Evolutionary conservation across 2,888 invertebrate genomes (phyloP).

Genomic region (Eupithecia insigniata): DNA sequence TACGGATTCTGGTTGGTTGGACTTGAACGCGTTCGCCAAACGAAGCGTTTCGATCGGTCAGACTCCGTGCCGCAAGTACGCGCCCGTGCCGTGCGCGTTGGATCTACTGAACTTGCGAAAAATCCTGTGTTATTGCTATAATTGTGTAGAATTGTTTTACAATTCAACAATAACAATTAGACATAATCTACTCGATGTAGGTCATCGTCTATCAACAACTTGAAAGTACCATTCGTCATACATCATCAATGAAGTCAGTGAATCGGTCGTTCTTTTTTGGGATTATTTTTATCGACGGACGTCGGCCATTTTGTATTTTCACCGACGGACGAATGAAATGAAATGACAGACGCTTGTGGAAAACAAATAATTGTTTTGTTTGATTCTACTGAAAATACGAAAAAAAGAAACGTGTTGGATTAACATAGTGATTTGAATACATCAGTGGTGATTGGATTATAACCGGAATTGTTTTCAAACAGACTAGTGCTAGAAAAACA

Average conservation of each 20-base stretch:
- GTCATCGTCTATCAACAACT: constrained; percentile 25
- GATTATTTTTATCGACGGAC: constrained; percentile 52
- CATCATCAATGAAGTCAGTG: constrained; percentile 14
- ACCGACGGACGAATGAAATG: constrained; percentile 43
- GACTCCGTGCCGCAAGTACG: constrained; percentile 21
- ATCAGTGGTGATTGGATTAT: background rate
- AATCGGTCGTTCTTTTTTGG: constrained; percentile 32
- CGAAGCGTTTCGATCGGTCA: constrained; percentile 33
- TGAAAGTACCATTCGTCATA: constrained; percentile 15
- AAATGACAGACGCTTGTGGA: constrained; percentile 65
- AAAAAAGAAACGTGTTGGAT: constrained; percentile 19
- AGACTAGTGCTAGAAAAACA: constrained; percentile 15
- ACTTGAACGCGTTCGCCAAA: constrained; percentile 47
- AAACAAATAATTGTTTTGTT: constrained; percentile 52
- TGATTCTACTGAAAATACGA: constrained; percentile 2
- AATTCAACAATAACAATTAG: constrained; percentile 27
- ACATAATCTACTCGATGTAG: constrained; percentile 1
- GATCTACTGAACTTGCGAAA: constrained; percentile 2
- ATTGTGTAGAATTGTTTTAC: constrained; percentile 24
- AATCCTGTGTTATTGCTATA: constrained; percentile 10
- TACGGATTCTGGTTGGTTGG: constrained; percentile 13
- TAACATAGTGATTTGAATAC: constrained; percentile 14
- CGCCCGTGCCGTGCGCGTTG: constrained; percentile 24
- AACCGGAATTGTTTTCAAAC: constrained; percentile 29
- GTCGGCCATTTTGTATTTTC: constrained; percentile 79